Percentiles rank a stretch among this genome's conserved stretches.
Conservation (phyloP, 2,113 vertebrate species). For the Alethe castanea region DNA sequence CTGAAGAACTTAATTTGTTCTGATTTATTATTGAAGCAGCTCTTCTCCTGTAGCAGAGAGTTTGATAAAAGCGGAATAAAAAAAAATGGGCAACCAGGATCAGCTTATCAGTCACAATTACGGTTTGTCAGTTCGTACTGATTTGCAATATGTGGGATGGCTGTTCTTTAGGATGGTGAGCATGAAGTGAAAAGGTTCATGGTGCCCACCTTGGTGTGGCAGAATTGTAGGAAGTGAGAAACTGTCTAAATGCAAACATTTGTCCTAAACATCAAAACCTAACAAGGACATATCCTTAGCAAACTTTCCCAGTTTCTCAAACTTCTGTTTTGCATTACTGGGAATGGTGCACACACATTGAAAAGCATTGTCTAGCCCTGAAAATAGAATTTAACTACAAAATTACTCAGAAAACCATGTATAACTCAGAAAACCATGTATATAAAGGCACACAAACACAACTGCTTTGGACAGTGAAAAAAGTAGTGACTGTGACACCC, state of each 20-base stretch:
- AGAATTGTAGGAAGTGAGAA: not conserved
- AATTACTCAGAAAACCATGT: not conserved
- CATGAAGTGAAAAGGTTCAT: not conserved
- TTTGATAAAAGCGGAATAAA: not conserved
- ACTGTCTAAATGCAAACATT: not conserved
- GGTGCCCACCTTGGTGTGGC: not conserved
- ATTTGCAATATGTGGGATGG: not conserved
- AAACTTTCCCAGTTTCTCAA: not conserved
- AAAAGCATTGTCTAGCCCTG: not conserved
- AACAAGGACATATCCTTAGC: not conserved
- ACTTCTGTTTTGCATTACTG: not conserved
- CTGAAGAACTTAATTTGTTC: conserved; percentile 23
- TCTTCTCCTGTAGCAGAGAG: not conserved
- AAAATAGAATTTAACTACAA: not conserved
- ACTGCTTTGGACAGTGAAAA: not conserved
- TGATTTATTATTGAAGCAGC: conserved; percentile 23
- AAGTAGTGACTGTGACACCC: not conserved
- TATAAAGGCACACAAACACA: not conserved
- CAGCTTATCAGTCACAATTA: not conserved
- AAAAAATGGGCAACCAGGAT: not conserved
- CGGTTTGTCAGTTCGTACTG: not conserved
- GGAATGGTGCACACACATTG: not conserved
- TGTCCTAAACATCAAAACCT: not conserved
- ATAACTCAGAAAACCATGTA: not conserved
- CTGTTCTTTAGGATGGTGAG: not conserved